phyloP scores from a whole-genome alignment of 2,888 invertebrate species.

The Zonitis immaculata region DNA sequence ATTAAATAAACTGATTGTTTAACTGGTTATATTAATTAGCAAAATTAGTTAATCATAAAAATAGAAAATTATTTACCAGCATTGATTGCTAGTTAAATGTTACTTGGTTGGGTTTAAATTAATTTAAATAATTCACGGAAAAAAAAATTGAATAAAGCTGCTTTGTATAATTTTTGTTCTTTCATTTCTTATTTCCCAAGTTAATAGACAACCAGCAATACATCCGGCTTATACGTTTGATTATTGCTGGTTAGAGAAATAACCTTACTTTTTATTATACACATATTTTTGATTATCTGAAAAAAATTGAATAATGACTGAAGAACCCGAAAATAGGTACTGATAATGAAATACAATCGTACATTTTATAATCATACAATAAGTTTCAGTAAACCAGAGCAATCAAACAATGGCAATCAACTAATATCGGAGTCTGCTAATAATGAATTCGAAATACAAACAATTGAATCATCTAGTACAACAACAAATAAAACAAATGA shows the following conservation, averaged over 20 bases:
- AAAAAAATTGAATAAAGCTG: slow-evolving; percentile 14
- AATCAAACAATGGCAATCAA: slow-evolving; percentile 16
- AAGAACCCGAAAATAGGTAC: slow-evolving; percentile 22
- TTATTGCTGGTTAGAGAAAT: no score
- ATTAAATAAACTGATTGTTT: not conserved
- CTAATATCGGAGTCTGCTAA: not conserved
- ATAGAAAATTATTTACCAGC: slow-evolving; percentile 5
- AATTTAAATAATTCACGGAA: slow-evolving; percentile 10
- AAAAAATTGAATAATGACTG: slow-evolving; percentile 18
- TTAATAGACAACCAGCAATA: no score
- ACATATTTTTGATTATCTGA: no score
- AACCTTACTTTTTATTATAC: no score
- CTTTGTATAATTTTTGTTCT: slow-evolving; percentile 9
- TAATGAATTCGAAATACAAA: slow-evolving; percentile 25
- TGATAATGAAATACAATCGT: not conserved
- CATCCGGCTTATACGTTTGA: no score
- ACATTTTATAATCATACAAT: not conserved
- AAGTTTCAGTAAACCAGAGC: slow-evolving; percentile 21
- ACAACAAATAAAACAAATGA: slow-evolving; percentile 23
- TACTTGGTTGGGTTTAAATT: slow-evolving; percentile 16
- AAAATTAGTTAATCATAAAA: not conserved
- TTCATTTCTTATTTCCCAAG: not conserved
- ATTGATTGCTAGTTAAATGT: slow-evolving; percentile 14
- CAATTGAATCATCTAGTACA: slow-evolving; percentile 21
- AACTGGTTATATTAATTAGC: not conserved